Percentiles rank a stretch among this genome's conserved stretches.
Evolutionary conservation across 2,888 invertebrate genomes (phyloP).

Genomic region (Rotaria socialis): DNA sequence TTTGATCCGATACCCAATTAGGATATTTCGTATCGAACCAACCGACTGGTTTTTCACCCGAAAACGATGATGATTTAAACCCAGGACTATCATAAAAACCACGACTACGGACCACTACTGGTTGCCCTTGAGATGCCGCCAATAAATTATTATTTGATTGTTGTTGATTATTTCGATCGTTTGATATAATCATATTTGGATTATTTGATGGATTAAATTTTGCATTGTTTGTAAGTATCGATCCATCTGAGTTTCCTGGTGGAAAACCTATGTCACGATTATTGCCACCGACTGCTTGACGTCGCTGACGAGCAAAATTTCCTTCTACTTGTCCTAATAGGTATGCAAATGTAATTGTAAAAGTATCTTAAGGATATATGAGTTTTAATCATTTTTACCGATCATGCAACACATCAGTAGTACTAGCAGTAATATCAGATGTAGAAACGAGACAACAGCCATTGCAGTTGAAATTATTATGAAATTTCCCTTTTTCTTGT

Average conservation of each 20-base stretch:
- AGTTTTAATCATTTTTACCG: background rate
- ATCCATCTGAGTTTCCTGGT: background rate
- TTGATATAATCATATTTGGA: background rate
- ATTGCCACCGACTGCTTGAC: background rate
- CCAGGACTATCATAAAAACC: background rate
- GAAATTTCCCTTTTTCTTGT: background rate
- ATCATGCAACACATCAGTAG: background rate
- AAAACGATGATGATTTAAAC: background rate
- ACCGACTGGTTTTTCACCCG: background rate
- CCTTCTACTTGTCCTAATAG: background rate
- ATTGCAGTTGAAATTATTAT: background rate
- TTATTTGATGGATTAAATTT: background rate
- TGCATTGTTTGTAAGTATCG: background rate
- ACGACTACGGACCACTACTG: background rate
- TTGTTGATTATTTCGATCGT: constrained; percentile 4
- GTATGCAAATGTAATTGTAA: background rate
- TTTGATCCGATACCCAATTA: background rate
- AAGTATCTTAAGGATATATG: background rate
- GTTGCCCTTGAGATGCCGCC: background rate
- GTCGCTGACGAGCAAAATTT: background rate
- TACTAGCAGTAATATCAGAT: background rate
- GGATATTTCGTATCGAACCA: constrained; percentile 4
- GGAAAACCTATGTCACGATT: background rate
- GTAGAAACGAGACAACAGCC: background rate
- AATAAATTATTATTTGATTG: background rate